Evolutionary conservation across 2,888 invertebrate genomes (phyloP), one percentile per base, ranked within the genome.

Genomic region (Agrotis clavis): DNA sequence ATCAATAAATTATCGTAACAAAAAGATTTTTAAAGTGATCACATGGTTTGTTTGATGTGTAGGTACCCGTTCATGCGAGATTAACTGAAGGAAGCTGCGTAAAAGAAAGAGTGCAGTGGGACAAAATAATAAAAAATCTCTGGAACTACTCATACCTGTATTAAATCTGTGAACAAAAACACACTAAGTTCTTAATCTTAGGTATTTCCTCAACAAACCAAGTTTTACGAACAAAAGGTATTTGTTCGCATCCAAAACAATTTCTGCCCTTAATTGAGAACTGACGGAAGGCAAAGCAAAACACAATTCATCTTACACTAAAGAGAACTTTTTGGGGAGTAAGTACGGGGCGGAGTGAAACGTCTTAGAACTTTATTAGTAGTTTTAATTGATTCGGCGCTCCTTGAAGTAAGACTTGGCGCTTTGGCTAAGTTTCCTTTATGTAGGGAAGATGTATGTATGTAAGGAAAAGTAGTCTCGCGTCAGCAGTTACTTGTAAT

Each of bases 361-460:
- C 88, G 90, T 91, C 92, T 93, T 91, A 90, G 87, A 93, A 92
- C 88, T 92, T 91, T 90, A 91, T 91, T 91, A 91, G 90, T 93
- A 93, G 94, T 94, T 94, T 93, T 94, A 94, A 94, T 94, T 94
- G 92, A 89, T 92, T 91, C 88, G 75, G 87, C 90, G 90, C 91
- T 91, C 85, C 90, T 90, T 90, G 90, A 90, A 92, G 90, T 90
- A 84, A 90, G 89, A 90, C 89, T 87, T 77, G 82, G 80, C 84
- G 88, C 88, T 88, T 90, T 83, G 84, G 88, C 77, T 84, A 88
- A 90, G 89, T 90, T 91, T 63, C 41, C 48, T 53, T 11, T 67
- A 85, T 71, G 67, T 65, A 53, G 62, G 25, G 35, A 77, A 57
- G 53, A 54, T 11, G n/a, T 75, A 63, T 60, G 35, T 72, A 62